phyloP scores from a whole-genome alignment of 2,888 invertebrate species.

The Galerucella nymphaeae region DNA sequence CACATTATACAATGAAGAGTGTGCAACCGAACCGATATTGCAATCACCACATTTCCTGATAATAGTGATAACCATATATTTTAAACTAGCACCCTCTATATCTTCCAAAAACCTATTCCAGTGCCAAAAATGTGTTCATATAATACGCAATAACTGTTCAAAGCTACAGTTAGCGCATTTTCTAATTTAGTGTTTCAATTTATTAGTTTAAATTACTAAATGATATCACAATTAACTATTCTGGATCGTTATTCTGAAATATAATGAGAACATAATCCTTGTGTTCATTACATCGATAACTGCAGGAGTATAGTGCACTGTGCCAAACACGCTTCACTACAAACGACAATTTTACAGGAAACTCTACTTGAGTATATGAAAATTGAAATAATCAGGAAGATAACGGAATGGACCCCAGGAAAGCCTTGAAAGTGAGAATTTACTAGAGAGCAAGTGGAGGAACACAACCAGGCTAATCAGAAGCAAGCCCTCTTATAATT shows the following conservation, averaged over 20 bases:
- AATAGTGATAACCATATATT: conserved; percentile 8
- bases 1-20: conserved; percentile 4
- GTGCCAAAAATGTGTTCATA: conserved; percentile 14
- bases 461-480: too few relatives aligned
- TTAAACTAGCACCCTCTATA: conserved; percentile 4
- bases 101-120: background rate
- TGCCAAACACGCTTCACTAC: too few relatives aligned
- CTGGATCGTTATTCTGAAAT: background rate
- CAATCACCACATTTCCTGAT: conserved; percentile 3
- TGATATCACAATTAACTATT: background rate
- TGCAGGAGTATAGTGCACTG: too few relatives aligned
- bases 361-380: too few relatives aligned
- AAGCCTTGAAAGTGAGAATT: too few relatives aligned
- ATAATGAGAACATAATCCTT: too few relatives aligned
- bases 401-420: too few relatives aligned
- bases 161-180: conserved; percentile 3
- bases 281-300: too few relatives aligned
- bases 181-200: background rate
- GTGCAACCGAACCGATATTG: conserved; percentile 1
- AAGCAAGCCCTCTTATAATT: too few relatives aligned
- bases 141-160: conserved; percentile 16
- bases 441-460: too few relatives aligned
- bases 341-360: too few relatives aligned
- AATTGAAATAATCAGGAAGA: too few relatives aligned
- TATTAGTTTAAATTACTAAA: background rate